Conservation (phyloP, 2,797 vertebrate genomes). For the Pseudochirops corinnae region DNA sequence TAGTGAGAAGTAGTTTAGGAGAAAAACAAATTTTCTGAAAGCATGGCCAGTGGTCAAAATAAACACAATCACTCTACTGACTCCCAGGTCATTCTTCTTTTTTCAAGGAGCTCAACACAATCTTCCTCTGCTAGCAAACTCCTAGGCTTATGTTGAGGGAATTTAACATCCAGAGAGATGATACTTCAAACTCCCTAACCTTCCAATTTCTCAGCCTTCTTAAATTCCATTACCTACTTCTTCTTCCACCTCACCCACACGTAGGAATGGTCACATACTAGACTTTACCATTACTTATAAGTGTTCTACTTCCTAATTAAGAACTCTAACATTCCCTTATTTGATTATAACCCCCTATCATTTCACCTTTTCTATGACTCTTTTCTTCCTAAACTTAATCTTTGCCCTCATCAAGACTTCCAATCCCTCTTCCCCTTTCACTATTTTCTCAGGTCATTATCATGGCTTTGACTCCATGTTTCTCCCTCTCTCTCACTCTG, state of each 20-base stretch:
- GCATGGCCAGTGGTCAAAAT: background rate
- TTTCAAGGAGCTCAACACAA: background rate
- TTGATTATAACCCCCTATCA: background rate
- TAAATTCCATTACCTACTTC: background rate
- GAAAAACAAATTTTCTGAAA: background rate
- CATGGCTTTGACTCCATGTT: background rate
- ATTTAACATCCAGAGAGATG: background rate
- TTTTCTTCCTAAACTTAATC: background rate
- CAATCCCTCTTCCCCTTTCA: background rate
- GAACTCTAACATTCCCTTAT: background rate
- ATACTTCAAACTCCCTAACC: background rate
- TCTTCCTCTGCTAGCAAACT: background rate
- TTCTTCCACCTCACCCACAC: background rate
- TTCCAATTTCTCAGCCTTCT: background rate
- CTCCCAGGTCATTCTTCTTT: background rate
- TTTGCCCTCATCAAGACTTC: background rate
- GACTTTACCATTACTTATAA: background rate
- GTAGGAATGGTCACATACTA: background rate
- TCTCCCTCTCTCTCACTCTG: background rate
- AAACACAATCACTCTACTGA: background rate
- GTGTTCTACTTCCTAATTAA: background rate
- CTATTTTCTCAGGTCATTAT: background rate
- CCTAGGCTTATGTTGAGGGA: background rate
- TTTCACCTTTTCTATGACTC: background rate
- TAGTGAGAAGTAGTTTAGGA: background rate